phyloP scores from a whole-genome alignment of 2,888 invertebrate species.

The Rhogogaster chlorosoma region DNA sequence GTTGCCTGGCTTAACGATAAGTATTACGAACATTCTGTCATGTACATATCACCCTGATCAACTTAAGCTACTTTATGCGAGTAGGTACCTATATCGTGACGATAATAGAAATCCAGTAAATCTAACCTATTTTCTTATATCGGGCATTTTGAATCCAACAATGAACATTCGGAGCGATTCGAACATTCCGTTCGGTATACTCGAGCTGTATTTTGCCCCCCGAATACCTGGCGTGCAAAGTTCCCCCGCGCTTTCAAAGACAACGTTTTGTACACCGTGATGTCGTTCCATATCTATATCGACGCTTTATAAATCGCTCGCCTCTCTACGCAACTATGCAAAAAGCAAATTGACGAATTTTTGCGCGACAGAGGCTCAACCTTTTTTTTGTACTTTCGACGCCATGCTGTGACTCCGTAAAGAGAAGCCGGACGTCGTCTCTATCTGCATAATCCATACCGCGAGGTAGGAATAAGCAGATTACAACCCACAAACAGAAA shows the following conservation, averaged over 20 bases:
- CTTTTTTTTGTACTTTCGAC: neutral
- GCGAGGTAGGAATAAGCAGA: no score
- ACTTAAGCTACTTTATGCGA: constrained; percentile 38
- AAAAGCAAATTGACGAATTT: neutral
- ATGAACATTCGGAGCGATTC: neutral
- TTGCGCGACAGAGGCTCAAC: neutral
- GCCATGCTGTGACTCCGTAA: neutral
- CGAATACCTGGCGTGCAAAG: neutral
- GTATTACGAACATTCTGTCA: neutral
- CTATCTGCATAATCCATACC: neutral
- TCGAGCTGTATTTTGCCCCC: neutral
- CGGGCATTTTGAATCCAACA: constrained; percentile 49
- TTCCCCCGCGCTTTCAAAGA: neutral
- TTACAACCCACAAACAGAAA: no score
- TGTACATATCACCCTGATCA: constrained; percentile 71
- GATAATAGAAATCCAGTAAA: constrained; percentile 63
- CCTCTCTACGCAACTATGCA: neutral
- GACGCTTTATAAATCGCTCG: neutral
- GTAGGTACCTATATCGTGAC: constrained; percentile 56
- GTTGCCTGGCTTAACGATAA: neutral
- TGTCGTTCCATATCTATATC: neutral
- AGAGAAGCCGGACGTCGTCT: neutral
- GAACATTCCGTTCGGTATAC: neutral
- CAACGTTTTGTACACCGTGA: neutral
- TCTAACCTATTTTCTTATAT: constrained; percentile 71